Conservation (phyloP, 2,888 invertebrate species). For the Apodemia duryi region DNA sequence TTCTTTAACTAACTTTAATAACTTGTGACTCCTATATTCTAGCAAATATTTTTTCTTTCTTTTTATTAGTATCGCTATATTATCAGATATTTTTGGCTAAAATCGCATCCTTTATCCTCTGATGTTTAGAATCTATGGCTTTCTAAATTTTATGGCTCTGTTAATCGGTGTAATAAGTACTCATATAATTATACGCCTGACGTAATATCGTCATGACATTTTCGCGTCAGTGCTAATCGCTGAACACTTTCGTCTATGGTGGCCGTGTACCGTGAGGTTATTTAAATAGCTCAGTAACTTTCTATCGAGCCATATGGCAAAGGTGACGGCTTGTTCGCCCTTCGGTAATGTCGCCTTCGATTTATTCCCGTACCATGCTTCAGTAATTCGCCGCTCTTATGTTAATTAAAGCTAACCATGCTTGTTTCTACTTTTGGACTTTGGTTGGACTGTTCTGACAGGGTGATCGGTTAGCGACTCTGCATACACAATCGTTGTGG, state of each 20-base stretch:
- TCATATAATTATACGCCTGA: neutral
- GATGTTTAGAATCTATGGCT: neutral
- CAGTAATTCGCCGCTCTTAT: neutral
- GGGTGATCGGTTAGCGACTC: no score
- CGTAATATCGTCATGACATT: constrained; percentile 6
- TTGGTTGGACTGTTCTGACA: no score
- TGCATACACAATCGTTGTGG: no score
- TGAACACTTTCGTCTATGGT: constrained; percentile 10
- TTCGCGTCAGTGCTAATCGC: constrained; percentile 5
- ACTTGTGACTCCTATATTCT: no score
- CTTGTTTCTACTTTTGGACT: no score
- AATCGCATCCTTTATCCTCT: no score
- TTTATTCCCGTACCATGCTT: constrained; percentile 6
- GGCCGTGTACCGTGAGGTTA: constrained; percentile 6
- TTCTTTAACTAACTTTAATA: no score
- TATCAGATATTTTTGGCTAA: no score
- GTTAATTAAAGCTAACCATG: no score
- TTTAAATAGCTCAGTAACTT: constrained; percentile 22
- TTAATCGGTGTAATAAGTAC: neutral
- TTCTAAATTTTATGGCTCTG: no score
- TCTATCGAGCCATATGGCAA: constrained; percentile 22
- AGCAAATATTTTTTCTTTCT: no score
- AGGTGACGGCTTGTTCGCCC: constrained; percentile 21
- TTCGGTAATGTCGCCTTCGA: constrained; percentile 10
- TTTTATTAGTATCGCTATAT: no score